Percentiles rank a stretch among this genome's conserved stretches.
Evolutionary conservation across 2,113 vertebrate genomes (phyloP).

Genomic region (Sceloporus undulatus): DNA sequence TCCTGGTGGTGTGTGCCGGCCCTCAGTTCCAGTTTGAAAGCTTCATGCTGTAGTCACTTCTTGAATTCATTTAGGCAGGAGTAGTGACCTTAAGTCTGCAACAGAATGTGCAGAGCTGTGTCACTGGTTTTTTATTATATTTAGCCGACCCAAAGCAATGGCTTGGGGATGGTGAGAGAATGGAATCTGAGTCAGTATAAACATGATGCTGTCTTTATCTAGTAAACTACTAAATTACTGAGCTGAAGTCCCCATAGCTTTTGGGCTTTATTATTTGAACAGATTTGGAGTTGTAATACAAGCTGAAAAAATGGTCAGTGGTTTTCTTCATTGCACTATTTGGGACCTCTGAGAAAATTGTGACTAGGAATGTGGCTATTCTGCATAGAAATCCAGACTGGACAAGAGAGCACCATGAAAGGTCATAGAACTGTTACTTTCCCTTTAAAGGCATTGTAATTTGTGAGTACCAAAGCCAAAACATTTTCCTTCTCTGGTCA

Average conservation of each 20-base stretch:
- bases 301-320: background rate
- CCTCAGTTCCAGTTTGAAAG: background rate
- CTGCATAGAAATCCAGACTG: constrained; percentile 9
- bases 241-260: background rate
- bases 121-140: background rate
- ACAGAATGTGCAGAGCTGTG: background rate
- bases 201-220: background rate
- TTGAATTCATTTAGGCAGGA: background rate
- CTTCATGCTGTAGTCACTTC: background rate
- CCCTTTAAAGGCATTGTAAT: constrained; percentile 36
- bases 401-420: background rate
- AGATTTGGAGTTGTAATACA: background rate
- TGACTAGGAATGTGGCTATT: background rate
- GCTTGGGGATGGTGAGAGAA: background rate
- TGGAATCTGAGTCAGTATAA: background rate
- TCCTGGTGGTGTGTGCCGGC: no score
- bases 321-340: background rate
- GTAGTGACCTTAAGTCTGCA: background rate
- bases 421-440: background rate
- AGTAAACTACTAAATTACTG: background rate
- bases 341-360: background rate
- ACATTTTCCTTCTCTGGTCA: background rate
- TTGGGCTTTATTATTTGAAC: background rate
- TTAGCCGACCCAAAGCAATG: background rate
- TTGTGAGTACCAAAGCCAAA: background rate